Evolutionary conservation across 1,140 invertebrate genomes (phyloP), one percentile per base, ranked within the genome.

Genomic region (Asbolus verrucosus): DNA sequence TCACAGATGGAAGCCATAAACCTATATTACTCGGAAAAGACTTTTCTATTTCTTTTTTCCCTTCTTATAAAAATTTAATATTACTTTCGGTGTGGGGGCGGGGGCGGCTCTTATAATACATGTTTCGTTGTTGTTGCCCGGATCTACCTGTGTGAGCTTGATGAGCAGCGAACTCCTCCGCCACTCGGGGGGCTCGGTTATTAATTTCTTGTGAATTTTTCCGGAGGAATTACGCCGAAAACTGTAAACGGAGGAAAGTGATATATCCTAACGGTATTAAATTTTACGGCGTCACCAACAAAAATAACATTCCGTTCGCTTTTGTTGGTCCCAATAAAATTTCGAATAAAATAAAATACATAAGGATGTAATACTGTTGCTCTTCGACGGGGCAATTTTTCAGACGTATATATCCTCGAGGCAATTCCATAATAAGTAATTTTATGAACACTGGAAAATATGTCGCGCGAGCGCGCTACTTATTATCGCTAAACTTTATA

Each of bases 1-100:
- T 81, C 77, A 80, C 78, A 81, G 79, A 81, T 81, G 79, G 79
- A 81, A 80, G 78, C 79, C 78, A 80, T 81, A 81, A 81, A 79
- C 78, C 78, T 79, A 80, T 81, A 80, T 81, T 81, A 81, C 79
- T 80, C 75, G 76, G 76, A 78, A 79, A 79, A 79, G 77, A 79
- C 74, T 79, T 79, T 79, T 79, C 77, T 79, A 78, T 81, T 79
- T 81, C 78, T 78, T 79, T 78, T 79, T 79, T 73, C 70, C 74
- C 75, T 78, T 79, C 76, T 79, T 80, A 79, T 80, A 79, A 80
- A 80, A 80, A 79, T 79, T 79, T 80, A 80, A 80, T 79, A 80
- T 80, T 79, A 79, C 77, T 78, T 67, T 67, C 61, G 61, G n/a
- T 18, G 43, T 19, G 43, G 43, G 38, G n/a, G n/a, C n/a, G 30